These are phyloP conservation scores for Harpagifer antarcticus DNA, from an alignment of 2,797 vertebrate species.

Conservation along the genomic window DNA sequence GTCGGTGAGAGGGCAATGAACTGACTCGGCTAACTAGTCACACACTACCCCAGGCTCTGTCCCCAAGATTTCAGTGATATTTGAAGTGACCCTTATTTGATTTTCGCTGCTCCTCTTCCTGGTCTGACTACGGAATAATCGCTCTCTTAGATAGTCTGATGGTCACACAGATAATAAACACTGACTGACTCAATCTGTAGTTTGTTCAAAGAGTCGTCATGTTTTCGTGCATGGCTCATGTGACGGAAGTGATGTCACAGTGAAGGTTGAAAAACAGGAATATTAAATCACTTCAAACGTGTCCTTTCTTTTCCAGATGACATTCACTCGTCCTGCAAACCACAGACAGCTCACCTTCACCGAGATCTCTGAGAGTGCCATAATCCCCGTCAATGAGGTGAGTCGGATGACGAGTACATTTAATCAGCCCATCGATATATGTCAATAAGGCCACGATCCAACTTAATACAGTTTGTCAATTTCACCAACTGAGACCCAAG, in stretches of 20 bases:
- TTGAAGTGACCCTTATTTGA: background rate
- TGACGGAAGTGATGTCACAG: background rate
- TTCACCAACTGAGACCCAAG: background rate
- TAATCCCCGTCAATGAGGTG: constrained; percentile 94
- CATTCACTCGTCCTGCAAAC: constrained; percentile 97
- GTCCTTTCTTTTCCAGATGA: constrained; percentile 88
- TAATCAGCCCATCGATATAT: background rate
- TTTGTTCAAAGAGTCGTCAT: background rate
- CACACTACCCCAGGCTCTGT: background rate
- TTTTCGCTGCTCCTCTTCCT: background rate
- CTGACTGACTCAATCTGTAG: no score
- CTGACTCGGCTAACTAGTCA: no score
- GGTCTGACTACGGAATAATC: background rate
- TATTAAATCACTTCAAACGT: background rate
- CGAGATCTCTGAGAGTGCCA: constrained; percentile 94
- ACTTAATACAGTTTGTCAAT: background rate
- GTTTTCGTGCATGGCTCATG: background rate
- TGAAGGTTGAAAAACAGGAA: constrained; percentile 9
- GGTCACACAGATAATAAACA: background rate
- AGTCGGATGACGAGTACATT: constrained; percentile 2
- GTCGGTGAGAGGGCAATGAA: no score
- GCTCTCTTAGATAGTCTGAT: background rate
- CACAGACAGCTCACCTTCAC: constrained; percentile 97
- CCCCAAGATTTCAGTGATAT: background rate
- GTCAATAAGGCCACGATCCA: background rate